phyloP scores from a whole-genome alignment of 2,888 invertebrate genomes.

The Odontocolon sp. region DNA sequence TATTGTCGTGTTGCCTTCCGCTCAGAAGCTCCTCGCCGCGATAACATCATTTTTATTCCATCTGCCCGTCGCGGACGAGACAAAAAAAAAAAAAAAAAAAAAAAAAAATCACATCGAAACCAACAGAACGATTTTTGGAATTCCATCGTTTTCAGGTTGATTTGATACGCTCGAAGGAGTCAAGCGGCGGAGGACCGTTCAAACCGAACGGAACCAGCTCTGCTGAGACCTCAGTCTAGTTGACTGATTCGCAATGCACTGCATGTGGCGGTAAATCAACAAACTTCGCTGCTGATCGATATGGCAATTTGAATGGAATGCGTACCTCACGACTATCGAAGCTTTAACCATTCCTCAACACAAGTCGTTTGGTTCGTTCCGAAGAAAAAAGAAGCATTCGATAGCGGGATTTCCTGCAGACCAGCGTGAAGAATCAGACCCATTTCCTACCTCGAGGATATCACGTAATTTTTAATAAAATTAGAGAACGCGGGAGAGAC shows the following conservation, averaged over 20 bases:
- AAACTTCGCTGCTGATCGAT: background rate
- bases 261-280: background rate
- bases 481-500: background rate
- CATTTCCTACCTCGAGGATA: constrained; percentile 40
- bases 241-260: constrained; percentile 3
- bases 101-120: background rate
- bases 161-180: constrained; percentile 78
- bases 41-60: background rate
- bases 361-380: background rate
- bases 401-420: background rate
- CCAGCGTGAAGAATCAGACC: constrained; percentile 6
- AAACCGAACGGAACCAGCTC: constrained; percentile 78
- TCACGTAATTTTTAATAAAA: background rate
- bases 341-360: background rate
- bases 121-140: constrained; percentile 41
- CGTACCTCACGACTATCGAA: background rate
- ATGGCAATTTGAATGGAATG: no score
- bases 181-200: constrained; percentile 68
- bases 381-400: background rate
- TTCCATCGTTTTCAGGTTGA: constrained; percentile 73
- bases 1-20: background rate
- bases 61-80: background rate
- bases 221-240: constrained; percentile 77
- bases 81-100: background rate
- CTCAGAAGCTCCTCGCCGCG: constrained; percentile 12